phyloP scores from a whole-genome alignment of 2,888 invertebrate genomes.

The Watsonalla cultraria region DNA sequence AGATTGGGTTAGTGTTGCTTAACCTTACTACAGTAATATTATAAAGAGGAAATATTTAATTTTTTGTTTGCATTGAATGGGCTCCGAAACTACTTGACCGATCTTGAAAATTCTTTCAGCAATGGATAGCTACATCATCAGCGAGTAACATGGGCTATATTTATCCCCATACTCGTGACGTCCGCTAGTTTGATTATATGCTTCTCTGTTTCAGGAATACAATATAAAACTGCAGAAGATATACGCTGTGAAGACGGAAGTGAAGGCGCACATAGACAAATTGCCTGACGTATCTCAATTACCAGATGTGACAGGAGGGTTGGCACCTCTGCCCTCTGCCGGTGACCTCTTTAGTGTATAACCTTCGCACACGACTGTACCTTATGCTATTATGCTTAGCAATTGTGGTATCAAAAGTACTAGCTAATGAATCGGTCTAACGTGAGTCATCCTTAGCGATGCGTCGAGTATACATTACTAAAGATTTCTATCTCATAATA shows the following conservation, averaged over 20 bases:
- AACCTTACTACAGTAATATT: too few relatives aligned
- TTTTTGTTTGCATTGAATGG: too few relatives aligned
- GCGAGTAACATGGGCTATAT: too few relatives aligned
- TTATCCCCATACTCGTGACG: too few relatives aligned
- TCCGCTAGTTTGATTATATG: too few relatives aligned
- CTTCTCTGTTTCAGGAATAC: slow-evolving; percentile 85
- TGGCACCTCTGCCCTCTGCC: slow-evolving; percentile 96
- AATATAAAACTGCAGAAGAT: slow-evolving; percentile 93
- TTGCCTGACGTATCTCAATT: slow-evolving; percentile 94
- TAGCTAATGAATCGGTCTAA: background rate
- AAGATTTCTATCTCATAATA: too few relatives aligned
- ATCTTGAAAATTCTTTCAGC: too few relatives aligned
- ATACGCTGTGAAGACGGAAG: slow-evolving; percentile 90
- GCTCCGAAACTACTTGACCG: too few relatives aligned
- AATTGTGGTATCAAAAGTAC: background rate
- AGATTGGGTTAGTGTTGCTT: too few relatives aligned
- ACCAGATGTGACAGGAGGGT: slow-evolving; percentile 94
- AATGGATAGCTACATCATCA: too few relatives aligned
- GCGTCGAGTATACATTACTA: too few relatives aligned
- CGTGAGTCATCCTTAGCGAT: background rate
- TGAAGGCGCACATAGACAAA: slow-evolving; percentile 95
- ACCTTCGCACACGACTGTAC: slow-evolving; percentile 8
- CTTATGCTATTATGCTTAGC: slow-evolving; percentile 14
- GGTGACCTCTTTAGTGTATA: slow-evolving; percentile 93
- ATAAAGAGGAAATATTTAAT: too few relatives aligned